Conservation (phyloP, 2,797 vertebrate species). For the Aphelocoma californica region DNA sequence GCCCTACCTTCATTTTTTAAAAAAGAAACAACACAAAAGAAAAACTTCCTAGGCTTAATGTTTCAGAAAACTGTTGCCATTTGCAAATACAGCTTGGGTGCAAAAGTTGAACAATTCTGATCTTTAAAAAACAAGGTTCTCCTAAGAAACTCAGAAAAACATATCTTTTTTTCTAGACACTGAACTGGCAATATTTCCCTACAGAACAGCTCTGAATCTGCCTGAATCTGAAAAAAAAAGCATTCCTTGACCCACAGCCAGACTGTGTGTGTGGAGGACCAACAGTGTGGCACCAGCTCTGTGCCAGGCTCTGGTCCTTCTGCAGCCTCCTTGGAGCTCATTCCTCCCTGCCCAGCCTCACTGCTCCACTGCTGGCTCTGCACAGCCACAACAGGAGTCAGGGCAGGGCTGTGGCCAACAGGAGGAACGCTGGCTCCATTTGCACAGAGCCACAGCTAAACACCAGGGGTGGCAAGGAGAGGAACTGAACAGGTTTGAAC, state of each 20-base stretch:
- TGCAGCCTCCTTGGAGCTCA: background rate
- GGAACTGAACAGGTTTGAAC: background rate
- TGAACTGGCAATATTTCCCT: background rate
- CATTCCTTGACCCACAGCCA: too few species aligned
- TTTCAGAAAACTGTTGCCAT: background rate
- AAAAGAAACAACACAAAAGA: background rate
- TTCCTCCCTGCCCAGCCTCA: background rate
- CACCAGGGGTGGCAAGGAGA: background rate
- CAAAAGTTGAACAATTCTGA: background rate
- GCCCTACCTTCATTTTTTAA: background rate
- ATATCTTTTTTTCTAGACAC: fast-evolving
- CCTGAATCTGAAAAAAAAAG: background rate
- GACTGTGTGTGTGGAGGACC: too few species aligned
- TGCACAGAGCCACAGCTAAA: background rate
- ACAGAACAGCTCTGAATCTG: background rate
- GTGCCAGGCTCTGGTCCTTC: background rate
- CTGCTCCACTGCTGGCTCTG: fast-evolving
- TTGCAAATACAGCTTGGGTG: background rate
- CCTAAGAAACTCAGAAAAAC: background rate
- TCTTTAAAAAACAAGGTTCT: background rate
- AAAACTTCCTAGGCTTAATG: background rate
- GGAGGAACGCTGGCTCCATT: fast-evolving
- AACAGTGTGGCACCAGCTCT: fast-evolving
- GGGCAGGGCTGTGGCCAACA: background rate
- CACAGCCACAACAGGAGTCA: background rate